phyloP scores from a whole-genome alignment of 2,113 vertebrate species.

The Myotis lucifugus region DNA sequence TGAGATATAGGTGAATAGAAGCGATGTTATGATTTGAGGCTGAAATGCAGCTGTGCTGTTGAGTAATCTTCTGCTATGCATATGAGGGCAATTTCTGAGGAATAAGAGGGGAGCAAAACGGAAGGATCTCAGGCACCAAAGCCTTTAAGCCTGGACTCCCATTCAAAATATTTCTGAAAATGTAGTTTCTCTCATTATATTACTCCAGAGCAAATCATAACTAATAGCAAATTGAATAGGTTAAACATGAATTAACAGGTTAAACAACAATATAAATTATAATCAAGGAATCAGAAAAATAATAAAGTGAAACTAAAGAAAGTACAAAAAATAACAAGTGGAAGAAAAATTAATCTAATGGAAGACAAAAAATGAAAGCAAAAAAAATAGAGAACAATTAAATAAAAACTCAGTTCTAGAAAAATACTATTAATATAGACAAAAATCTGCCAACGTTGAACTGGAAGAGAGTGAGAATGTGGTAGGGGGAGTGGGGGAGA shows the following conservation, averaged over 20 bases:
- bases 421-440: background rate
- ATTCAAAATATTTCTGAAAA: constrained; percentile 27
- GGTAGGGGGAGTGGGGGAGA: too few species aligned
- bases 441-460: background rate
- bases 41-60: background rate
- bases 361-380: background rate
- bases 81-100: background rate
- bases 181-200: background rate
- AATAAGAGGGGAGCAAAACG: background rate
- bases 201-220: background rate
- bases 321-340: background rate
- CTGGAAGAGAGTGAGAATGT: background rate
- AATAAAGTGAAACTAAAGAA: background rate
- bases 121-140: background rate
- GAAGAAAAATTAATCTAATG: background rate
- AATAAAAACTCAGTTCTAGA: background rate
- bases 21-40: background rate
- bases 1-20: background rate
- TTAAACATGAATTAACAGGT: background rate
- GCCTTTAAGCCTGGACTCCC: background rate
- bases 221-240: background rate
- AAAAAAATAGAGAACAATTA: background rate
- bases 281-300: background rate
- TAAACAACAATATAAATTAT: background rate
- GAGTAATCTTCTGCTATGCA: background rate